These are phyloP conservation scores for Leucoraja ocellata DNA, from an alignment of 2,797 vertebrate species.

Conservation along the genomic window DNA sequence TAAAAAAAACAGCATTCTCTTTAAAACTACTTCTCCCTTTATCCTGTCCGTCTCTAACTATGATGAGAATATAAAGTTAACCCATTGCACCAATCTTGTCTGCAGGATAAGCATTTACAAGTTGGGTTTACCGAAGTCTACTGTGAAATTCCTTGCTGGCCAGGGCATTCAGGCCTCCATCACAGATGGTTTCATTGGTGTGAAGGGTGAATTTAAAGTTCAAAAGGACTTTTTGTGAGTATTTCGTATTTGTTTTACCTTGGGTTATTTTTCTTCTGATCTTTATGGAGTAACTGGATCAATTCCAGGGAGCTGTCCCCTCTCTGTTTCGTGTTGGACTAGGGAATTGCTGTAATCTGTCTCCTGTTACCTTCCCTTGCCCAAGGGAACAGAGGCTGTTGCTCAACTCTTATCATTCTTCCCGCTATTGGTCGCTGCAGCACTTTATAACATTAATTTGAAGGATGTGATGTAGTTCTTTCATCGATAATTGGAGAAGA, in stretches of 20 bases:
- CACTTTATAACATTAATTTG: not conserved
- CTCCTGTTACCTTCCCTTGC: no score
- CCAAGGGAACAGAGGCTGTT: not conserved
- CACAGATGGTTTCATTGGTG: slow-evolving; percentile 52
- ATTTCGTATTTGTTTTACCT: not conserved
- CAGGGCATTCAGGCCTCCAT: slow-evolving; percentile 56
- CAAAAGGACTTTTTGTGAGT: slow-evolving; percentile 48
- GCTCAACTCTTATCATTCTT: not conserved
- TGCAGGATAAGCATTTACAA: slow-evolving; percentile 54
- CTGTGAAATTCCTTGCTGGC: slow-evolving; percentile 50
- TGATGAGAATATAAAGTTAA: not conserved
- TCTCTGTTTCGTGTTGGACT: no score
- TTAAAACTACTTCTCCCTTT: not conserved
- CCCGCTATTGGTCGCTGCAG: not conserved
- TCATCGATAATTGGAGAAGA: no score
- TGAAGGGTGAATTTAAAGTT: slow-evolving; percentile 62
- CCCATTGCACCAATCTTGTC: not conserved
- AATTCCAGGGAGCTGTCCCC: not conserved
- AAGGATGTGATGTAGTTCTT: not conserved
- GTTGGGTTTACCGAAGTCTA: slow-evolving; percentile 54
- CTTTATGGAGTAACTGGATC: not conserved
- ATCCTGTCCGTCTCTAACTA: not conserved
- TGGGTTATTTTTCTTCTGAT: not conserved
- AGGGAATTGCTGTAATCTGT: no score
- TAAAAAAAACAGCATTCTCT: not conserved